phyloP scores from a whole-genome alignment of 2,797 vertebrate species.

The Chelmon rostratus region DNA sequence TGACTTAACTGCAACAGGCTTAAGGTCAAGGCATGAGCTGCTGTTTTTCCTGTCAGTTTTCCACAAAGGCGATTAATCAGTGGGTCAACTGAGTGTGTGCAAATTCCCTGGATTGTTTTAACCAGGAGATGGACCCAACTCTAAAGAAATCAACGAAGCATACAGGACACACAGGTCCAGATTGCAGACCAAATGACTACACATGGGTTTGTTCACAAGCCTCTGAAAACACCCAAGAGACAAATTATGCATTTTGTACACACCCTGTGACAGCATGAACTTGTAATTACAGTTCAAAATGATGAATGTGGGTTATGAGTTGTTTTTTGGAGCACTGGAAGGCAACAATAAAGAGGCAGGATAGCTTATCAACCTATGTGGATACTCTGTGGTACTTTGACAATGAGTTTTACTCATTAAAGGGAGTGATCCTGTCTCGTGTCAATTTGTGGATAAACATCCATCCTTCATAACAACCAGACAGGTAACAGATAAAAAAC shows the following conservation, averaged over 20 bases:
- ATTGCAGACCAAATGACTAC: not conserved
- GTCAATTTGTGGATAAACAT: not conserved
- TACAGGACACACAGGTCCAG: not conserved
- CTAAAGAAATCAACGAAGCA: not conserved
- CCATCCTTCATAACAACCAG: not conserved
- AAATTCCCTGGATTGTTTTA: conserved; percentile 13
- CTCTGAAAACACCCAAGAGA: not conserved
- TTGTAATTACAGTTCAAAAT: not conserved
- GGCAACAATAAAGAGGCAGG: not conserved
- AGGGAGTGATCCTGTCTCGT: not conserved
- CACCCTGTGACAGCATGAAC: not conserved
- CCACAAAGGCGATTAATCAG: not conserved
- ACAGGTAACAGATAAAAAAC: not conserved
- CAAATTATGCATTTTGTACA: not conserved
- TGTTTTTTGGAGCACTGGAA: not conserved
- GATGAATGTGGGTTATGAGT: not conserved
- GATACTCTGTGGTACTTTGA: not conserved
- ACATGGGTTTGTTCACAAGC: not conserved
- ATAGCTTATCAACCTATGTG: no score
- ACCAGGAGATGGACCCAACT: not conserved
- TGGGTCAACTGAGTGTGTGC: not conserved
- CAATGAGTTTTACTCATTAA: not conserved
- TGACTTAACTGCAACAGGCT: not conserved
- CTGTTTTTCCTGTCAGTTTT: not conserved
- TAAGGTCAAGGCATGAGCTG: not conserved